Evolutionary conservation across 2,888 invertebrate species (phyloP).

Genomic region (Melanophora roralis): DNA sequence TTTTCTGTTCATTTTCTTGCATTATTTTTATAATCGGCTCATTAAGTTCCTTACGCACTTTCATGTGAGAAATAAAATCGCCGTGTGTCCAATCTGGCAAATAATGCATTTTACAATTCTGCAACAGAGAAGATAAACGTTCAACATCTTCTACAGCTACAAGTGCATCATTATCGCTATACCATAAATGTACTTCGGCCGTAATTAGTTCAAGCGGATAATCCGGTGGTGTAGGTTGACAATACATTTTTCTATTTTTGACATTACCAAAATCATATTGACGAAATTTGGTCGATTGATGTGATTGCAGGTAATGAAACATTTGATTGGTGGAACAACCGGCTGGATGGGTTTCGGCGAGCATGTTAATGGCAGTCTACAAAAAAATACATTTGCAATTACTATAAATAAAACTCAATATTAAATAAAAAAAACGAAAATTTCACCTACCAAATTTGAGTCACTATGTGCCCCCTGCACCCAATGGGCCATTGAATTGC

Average conservation of each 20-base stretch:
- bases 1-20: slow-evolving; percentile 63
- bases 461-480: slow-evolving; percentile 68
- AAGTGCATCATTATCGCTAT: slow-evolving; percentile 68
- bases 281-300: slow-evolving; percentile 68
- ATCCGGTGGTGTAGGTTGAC: slow-evolving; percentile 66
- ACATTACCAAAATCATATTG: slow-evolving; percentile 67
- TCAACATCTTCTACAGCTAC: slow-evolving; percentile 70
- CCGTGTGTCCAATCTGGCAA: slow-evolving; percentile 69
- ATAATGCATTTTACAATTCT: slow-evolving; percentile 64
- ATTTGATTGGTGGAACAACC: slow-evolving; percentile 71
- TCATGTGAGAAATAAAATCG: slow-evolving; percentile 64
- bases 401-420: neutral
- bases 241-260: slow-evolving; percentile 66
- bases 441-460: slow-evolving; percentile 18
- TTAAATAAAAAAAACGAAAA: neutral
- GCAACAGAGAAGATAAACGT: slow-evolving; percentile 63
- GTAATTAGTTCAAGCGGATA: slow-evolving; percentile 68
- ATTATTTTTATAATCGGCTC: slow-evolving; percentile 68
- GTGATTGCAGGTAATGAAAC: slow-evolving; percentile 70
- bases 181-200: slow-evolving; percentile 68
- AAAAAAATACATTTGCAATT: neutral
- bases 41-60: slow-evolving; percentile 65
- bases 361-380: slow-evolving; percentile 65
- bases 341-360: slow-evolving; percentile 68
- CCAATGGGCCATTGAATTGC: slow-evolving; percentile 80